Percentiles rank a stretch among this genome's conserved stretches.
Evolutionary conservation across 2,888 invertebrate genomes (phyloP).

Genomic region (Eristalis arbustorum): DNA sequence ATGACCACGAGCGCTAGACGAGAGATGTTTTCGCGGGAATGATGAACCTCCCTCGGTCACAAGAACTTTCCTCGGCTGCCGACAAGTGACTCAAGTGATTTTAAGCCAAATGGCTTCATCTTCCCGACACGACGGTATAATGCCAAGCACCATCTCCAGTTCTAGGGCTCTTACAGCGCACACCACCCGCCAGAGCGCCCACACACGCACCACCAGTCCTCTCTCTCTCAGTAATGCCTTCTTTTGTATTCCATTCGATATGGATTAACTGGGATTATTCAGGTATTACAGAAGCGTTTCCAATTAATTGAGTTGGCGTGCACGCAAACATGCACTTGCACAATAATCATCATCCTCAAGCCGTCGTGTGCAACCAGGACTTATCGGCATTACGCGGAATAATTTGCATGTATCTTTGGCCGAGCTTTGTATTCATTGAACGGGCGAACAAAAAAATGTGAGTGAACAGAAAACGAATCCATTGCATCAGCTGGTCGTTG

Average conservation of each 20-base stretch:
- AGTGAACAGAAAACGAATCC: too few species aligned
- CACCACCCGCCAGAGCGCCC: too few species aligned
- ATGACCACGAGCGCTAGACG: too few species aligned
- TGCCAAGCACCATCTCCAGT: too few species aligned
- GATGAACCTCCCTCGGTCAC: too few species aligned
- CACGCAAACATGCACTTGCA: not conserved
- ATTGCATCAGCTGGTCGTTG: not conserved
- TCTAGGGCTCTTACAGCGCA: not conserved
- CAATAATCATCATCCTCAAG: not conserved
- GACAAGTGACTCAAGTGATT: too few species aligned
- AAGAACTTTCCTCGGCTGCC: too few species aligned
- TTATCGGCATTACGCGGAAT: not conserved
- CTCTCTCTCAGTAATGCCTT: not conserved
- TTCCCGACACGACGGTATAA: too few species aligned
- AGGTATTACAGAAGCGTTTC: slow-evolving; percentile 55
- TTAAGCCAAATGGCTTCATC: too few species aligned
- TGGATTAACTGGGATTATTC: slow-evolving; percentile 53
- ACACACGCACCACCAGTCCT: not conserved
- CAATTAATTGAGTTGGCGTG: slow-evolving; percentile 53
- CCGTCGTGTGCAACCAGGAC: not conserved
- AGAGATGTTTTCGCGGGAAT: too few species aligned
- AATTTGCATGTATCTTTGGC: not conserved
- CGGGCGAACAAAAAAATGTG: too few species aligned
- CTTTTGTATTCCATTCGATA: slow-evolving; percentile 3
- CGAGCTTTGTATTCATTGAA: not conserved